A percentile compares a stretch with the other conserved stretches of the same genome.
phyloP scores from a whole-genome alignment of 2,113 vertebrate species.

The Sander vitreus region DNA sequence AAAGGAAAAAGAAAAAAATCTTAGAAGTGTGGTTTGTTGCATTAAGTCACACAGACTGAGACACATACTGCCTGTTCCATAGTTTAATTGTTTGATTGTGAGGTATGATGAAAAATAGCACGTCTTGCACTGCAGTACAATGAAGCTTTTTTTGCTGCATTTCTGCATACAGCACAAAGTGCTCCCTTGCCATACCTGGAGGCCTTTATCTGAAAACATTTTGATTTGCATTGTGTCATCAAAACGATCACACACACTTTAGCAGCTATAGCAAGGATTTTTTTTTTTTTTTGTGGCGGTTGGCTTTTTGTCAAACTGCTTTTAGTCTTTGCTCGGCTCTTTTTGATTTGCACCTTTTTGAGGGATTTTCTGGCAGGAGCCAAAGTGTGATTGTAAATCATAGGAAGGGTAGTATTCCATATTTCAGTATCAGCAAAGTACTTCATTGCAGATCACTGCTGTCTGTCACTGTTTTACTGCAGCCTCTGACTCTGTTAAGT shows the following conservation, averaged over 20 bases:
- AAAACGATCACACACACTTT: slow-evolving; percentile 29
- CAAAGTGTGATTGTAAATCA: slow-evolving; percentile 39
- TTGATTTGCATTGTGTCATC: slow-evolving; percentile 59
- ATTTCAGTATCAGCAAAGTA: slow-evolving; percentile 18
- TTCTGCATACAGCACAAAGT: slow-evolving; percentile 11
- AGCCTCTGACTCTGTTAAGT: background rate
- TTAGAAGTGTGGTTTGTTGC: background rate
- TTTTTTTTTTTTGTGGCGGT: slow-evolving; percentile 23
- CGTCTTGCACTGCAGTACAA: background rate
- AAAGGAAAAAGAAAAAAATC: background rate
- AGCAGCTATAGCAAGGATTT: slow-evolving; percentile 13
- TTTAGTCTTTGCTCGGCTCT: slow-evolving; percentile 17
- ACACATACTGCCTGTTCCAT: background rate
- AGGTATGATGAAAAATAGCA: background rate
- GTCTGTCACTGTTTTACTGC: slow-evolving; percentile 10
- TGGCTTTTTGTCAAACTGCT: slow-evolving; percentile 21
- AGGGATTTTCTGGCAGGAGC: slow-evolving; percentile 21
- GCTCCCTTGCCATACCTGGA: slow-evolving; percentile 16
- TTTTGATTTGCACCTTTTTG: slow-evolving; percentile 29
- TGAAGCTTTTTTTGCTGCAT: too few relatives aligned
- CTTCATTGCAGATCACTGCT: slow-evolving; percentile 10
- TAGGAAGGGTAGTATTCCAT: slow-evolving; percentile 6
- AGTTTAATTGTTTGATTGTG: slow-evolving; percentile 1
- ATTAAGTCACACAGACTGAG: background rate
- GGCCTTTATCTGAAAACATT: slow-evolving; percentile 41